A percentile compares a stretch with the other conserved stretches of the same genome.
phyloP scores from a whole-genome alignment of 2,797 vertebrate species.

The Labeo calbasu region DNA sequence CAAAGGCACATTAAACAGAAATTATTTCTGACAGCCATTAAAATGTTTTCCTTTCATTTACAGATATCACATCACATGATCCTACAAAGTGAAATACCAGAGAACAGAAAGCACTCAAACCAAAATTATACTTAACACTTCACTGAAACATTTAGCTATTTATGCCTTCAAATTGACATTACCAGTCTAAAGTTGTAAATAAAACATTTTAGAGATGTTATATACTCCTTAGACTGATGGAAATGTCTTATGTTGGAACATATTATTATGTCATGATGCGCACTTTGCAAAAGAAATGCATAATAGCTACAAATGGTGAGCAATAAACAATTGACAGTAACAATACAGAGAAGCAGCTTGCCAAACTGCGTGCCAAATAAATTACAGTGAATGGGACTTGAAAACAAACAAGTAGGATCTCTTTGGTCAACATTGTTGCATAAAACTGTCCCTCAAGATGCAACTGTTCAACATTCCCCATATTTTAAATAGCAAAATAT shows the following conservation, averaged over 20 bases:
- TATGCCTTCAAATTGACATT: background rate
- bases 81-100: background rate
- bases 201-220: background rate
- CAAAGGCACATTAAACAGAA: slow-evolving; percentile 69
- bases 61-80: slow-evolving; percentile 51
- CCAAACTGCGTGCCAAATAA: background rate
- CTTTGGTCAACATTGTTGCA: background rate
- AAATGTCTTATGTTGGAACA: background rate
- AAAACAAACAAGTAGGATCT: background rate
- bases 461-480: background rate
- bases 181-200: background rate
- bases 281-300: background rate
- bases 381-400: background rate
- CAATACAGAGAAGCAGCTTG: slow-evolving; percentile 3
- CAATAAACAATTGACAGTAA: background rate
- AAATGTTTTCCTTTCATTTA: slow-evolving; percentile 60
- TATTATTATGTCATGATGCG: background rate
- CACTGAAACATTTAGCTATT: background rate
- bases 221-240: background rate
- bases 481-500: background rate
- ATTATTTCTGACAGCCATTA: slow-evolving; percentile 67
- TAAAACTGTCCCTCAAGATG: background rate
- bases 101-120: background rate
- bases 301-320: background rate
- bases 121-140: background rate